Evolutionary conservation across 1,140 invertebrate species (phyloP), one percentile per base, ranked within the genome.

Genomic region (Eciton burchellii): DNA sequence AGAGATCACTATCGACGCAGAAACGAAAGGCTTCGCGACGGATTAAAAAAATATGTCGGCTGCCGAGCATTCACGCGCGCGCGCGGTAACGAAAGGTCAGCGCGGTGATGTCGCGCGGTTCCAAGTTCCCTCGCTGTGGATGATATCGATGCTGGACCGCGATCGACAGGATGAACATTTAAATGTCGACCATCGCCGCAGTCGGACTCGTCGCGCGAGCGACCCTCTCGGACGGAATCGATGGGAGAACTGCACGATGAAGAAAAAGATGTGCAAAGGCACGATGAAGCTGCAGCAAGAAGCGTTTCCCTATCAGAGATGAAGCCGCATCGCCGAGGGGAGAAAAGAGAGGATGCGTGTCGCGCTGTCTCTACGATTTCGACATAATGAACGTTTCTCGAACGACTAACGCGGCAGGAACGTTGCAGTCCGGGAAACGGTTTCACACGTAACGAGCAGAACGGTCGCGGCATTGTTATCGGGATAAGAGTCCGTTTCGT

Each of bases 1-100:
- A n/a, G n/a, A 47, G 65, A 68, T 68, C 43, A 8, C n/a, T 63
- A 63, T 52, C 71, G 71, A 52, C 57, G 14, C 16, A 60, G 71
- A 74, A 74, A 74, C 72, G 72, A 79, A 68, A 79, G 74, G 74
- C 56, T 79, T 70, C 16, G 35, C 74, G 24, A 70, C 19, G 47
- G 21, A 77, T 68, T 41, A 41, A 68, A 56, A 57, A 49, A 70
- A 70, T 45, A 79, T 19, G 16, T 14, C 21, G 62, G 21, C 56
- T 63, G 73, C n/a, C 43, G 43, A 49, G 54, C 16, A 35, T 24
- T 21, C 41, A 54, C 72, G 47, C 49, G n/a, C 49, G n/a, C 9
- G 21, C 35, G 35, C 2, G 35, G 35, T 68, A 77, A 74, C 12
- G 35, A 77, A 79, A 79, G 63, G 74, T 79, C 41, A 65, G 52